Evolutionary conservation across 2,797 vertebrate species (phyloP).

Genomic region (Sebastes trivittatus): DNA sequence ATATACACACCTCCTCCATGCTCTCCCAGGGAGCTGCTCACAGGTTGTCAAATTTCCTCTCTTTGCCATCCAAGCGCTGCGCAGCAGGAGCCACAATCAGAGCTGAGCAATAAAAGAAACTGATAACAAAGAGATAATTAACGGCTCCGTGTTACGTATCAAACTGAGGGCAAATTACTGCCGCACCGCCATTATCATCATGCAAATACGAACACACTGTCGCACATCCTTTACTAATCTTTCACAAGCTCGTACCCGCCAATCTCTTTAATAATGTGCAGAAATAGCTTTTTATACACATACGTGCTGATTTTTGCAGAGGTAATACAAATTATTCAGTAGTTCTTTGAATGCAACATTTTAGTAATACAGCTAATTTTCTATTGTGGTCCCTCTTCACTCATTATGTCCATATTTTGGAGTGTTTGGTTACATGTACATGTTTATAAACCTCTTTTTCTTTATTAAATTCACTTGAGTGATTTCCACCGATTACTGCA

Average conservation of each 20-base stretch:
- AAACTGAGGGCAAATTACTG: constrained; percentile 45
- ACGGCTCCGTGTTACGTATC: constrained; percentile 55
- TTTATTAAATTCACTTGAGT: not conserved
- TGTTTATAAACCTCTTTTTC: not conserved
- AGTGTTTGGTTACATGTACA: not conserved
- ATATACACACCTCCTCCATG: not conserved
- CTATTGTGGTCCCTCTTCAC: not conserved
- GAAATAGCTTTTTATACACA: too few relatives aligned
- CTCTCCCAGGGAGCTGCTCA: constrained; percentile 34
- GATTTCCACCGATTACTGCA: not conserved
- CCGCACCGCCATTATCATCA: constrained; percentile 26
- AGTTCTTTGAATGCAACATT: not conserved
- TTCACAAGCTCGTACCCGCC: not conserved
- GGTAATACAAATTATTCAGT: not conserved
- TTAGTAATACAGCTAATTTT: not conserved
- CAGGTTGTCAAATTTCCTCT: constrained; percentile 62
- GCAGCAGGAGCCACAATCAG: constrained; percentile 57
- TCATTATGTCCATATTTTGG: not conserved
- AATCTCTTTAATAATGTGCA: not conserved
- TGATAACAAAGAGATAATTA: constrained; percentile 64
- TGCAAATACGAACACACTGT: constrained; percentile 22
- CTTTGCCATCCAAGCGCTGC: constrained; percentile 23
- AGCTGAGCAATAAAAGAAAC: constrained; percentile 41
- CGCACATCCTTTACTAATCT: constrained; percentile 33
- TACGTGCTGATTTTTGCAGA: not conserved